Evolutionary conservation across 2,888 invertebrate species (phyloP).

Genomic region (Idaea straminata): DNA sequence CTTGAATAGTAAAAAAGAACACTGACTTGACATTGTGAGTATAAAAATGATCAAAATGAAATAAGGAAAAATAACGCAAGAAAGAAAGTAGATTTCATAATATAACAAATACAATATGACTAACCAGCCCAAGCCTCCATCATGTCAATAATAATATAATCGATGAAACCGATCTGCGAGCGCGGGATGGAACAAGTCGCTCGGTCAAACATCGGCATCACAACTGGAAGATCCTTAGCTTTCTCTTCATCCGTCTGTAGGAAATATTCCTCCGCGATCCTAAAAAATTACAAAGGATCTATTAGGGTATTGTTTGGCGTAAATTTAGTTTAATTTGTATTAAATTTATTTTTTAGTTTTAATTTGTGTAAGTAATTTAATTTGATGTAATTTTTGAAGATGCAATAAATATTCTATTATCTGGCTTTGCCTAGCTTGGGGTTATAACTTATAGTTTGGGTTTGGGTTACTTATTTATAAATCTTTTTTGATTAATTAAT

Average conservation of each 20-base stretch:
- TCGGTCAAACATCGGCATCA: slow-evolving; percentile 99
- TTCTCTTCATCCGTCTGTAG: slow-evolving; percentile 99
- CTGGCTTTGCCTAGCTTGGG: not conserved
- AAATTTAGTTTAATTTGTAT: too few relatives aligned
- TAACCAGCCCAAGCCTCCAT: slow-evolving; percentile 97
- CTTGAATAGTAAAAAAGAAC: too few relatives aligned
- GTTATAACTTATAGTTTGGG: not conserved
- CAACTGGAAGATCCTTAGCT: slow-evolving; percentile 91
- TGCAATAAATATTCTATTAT: not conserved
- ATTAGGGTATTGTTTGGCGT: too few relatives aligned
- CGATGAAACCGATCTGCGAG: slow-evolving; percentile 98
- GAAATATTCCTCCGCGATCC: slow-evolving; percentile 99
- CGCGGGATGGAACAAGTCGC: slow-evolving; percentile 97
- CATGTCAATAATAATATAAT: slow-evolving; percentile 98
- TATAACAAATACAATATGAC: slow-evolving; percentile 33
- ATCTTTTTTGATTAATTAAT: not conserved
- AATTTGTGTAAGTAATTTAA: too few relatives aligned
- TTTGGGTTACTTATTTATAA: not conserved
- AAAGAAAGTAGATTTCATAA: not conserved
- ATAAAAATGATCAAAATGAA: not conserved
- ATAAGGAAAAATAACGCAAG: not conserved
- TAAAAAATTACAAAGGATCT: slow-evolving; percentile 27
- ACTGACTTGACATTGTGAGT: not conserved
- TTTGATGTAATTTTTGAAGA: too few relatives aligned
- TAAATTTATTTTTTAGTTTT: too few relatives aligned